Conservation (phyloP, 1,140 invertebrate genomes). For the Mamestra configurata region DNA sequence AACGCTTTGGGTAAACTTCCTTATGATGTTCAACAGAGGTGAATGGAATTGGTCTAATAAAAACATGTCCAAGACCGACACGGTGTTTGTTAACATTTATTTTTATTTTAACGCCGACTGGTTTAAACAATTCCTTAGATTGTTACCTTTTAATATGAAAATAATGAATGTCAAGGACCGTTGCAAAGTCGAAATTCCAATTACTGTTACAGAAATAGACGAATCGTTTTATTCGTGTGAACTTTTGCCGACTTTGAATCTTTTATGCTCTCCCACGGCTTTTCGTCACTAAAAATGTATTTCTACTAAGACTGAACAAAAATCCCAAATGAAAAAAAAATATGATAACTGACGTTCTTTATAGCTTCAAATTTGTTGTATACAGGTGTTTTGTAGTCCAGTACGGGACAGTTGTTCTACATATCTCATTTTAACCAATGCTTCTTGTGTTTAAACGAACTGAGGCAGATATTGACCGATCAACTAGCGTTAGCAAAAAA, state of each 20-base stretch:
- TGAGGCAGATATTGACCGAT: too few species aligned
- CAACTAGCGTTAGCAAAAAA: neutral
- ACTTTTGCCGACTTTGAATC: neutral
- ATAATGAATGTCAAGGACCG: constrained; percentile 3
- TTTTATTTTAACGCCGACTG: constrained; percentile 32
- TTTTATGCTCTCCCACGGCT: constrained; percentile 11
- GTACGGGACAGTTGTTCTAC: too few species aligned
- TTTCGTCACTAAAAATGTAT: neutral
- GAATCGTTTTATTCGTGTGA: neutral
- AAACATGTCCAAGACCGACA: constrained; percentile 40
- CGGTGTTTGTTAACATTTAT: constrained; percentile 31
- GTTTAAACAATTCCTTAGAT: constrained; percentile 16
- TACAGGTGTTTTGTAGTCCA: too few species aligned
- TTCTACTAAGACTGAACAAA: neutral
- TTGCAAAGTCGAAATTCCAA: constrained; percentile 28
- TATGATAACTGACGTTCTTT: neutral
- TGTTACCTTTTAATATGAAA: neutral
- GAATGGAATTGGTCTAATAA: constrained; percentile 52
- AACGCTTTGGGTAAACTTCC: constrained; percentile 56
- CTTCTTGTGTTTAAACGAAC: neutral
- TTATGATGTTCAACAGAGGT: constrained; percentile 53
- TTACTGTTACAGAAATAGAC: constrained; percentile 3
- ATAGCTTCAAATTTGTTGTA: neutral
- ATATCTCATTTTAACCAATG: neutral
- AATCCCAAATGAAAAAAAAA: neutral